Evolutionary conservation across 2,113 vertebrate species (phyloP), one percentile per base, ranked within the genome.

Genomic region (Thamnophis sirtalis): DNA sequence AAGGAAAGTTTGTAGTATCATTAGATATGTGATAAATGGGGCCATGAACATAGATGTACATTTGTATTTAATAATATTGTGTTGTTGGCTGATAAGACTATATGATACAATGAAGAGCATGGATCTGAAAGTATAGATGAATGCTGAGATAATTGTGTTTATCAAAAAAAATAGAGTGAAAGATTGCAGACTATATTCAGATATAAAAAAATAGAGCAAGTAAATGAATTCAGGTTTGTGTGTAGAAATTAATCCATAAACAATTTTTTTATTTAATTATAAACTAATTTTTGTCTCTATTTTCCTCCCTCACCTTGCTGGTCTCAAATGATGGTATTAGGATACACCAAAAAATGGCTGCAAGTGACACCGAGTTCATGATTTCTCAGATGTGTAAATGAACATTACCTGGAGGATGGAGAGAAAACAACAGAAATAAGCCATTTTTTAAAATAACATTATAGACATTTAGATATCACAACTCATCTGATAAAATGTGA

Each of bases 241-340:
- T 80, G 19, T 80, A 43, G 73, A 80, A 43, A 43, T 80, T 21
- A 43, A 43, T 43, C 3, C 17, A 43, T 43, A 43, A 43, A 21
- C 17, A 80, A 21, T 43, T 8, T 9, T 4, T 21, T 38, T 21
- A 80, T 43, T 21, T 8, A 21, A 80, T 43, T 43, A 80, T 80
- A 43, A 80, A 43, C 7, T 21, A 33, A 9, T 80, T 9, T 24
- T 9, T 9, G 54, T 53, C 15, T 17, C 50, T 48, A 17, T 51
- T 60, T 43, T 33, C 33, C 17, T 38, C 63, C 68, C 97, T 95
- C 95, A 98, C 98, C 97, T 98, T 98, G 95, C 96, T 95, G 90
- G 96, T 95, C 60, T 96, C 93, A 17, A 95, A 96, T n/a, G 92
- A 88, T 55, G 92, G 89, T 63, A 93, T 84, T 80, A 97, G 94